Conservation (phyloP, 2,797 vertebrate species). For the Sebastes trivittatus region DNA sequence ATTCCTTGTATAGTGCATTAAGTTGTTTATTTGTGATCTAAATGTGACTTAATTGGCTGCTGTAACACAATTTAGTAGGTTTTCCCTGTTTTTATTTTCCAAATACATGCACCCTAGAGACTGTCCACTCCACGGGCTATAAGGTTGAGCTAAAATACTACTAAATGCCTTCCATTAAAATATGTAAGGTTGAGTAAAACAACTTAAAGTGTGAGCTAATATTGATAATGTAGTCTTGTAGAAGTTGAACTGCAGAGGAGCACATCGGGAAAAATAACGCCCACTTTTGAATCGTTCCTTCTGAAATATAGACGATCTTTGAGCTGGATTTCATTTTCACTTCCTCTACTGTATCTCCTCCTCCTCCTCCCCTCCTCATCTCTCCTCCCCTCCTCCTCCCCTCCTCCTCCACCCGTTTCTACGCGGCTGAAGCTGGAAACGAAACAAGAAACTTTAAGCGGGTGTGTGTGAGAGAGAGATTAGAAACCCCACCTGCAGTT, state of each 20-base stretch:
- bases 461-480: neutral
- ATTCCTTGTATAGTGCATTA: neutral
- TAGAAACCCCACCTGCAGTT: constrained; percentile 13
- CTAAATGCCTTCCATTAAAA: neutral
- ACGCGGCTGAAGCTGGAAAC: constrained; percentile 47
- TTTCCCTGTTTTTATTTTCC: neutral
- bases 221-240: neutral
- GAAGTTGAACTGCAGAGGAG: neutral
- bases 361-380: neutral
- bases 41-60: neutral
- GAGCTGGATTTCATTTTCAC: constrained; percentile 91
- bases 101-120: neutral
- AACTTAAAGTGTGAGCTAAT: too few species aligned
- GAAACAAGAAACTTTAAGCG: constrained; percentile 66
- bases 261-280: neutral
- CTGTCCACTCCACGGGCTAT: neutral
- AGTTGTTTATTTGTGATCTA: neutral
- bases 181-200: neutral
- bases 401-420: neutral
- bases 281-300: fast-evolving
- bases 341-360: constrained; percentile 74
- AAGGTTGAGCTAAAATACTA: neutral
- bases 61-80: neutral
- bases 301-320: constrained; percentile 56
- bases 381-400: too few species aligned